phyloP scores from a whole-genome alignment of 2,797 vertebrate genomes.

The Sciurus vulgaris region DNA sequence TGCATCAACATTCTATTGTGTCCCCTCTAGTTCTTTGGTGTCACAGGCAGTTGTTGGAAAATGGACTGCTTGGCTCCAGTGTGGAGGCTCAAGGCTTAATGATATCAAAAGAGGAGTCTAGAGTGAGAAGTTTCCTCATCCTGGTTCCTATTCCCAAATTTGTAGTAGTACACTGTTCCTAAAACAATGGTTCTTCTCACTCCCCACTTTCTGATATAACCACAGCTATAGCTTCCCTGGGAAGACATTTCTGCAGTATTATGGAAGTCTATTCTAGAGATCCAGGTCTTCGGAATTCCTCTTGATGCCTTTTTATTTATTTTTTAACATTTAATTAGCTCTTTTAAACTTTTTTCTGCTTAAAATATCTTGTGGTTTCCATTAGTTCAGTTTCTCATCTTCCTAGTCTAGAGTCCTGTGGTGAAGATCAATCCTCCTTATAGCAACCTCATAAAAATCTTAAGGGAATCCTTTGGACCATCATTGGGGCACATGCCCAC shows the following conservation, averaged over 20 bases:
- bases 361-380: conserved; percentile 28
- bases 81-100: background rate
- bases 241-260: background rate
- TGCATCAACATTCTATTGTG: background rate
- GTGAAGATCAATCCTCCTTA: background rate
- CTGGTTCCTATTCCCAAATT: background rate
- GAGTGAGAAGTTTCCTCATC: background rate
- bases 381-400: background rate
- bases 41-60: background rate
- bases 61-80: background rate
- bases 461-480: background rate
- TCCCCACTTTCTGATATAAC: background rate
- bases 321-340: conserved; percentile 23
- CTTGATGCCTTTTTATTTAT: background rate
- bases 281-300: background rate
- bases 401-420: background rate
- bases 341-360: background rate
- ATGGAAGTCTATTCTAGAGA: background rate
- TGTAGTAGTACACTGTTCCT: background rate
- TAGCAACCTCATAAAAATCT: background rate
- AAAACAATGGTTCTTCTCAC: background rate
- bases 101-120: background rate
- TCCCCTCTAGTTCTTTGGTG: background rate
- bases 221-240: background rate
- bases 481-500: background rate